phyloP scores from a whole-genome alignment of 1,140 invertebrate genomes.

The Halictus rubicundus region DNA sequence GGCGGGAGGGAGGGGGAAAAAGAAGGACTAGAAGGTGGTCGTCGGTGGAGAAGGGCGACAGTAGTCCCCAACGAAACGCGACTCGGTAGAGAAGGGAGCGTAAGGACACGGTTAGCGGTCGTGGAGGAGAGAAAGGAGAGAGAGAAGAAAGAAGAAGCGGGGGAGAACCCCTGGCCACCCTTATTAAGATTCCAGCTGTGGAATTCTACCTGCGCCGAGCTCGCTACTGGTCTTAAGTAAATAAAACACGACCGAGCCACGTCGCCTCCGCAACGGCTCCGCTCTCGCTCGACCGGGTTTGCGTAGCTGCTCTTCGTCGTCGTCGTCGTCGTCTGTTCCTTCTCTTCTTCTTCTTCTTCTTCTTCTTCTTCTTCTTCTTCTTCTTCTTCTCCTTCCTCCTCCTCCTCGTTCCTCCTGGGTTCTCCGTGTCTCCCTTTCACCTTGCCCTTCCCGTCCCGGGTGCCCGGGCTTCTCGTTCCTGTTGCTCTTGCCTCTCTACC shows the following conservation, averaged over 20 bases:
- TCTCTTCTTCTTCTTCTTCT: background rate
- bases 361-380: too few relatives aligned
- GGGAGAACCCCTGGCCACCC: conserved; percentile 77
- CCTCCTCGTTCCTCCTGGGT: too few relatives aligned
- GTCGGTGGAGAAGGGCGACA: conserved; percentile 8
- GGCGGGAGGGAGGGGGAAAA: background rate
- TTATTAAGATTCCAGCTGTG: conserved; percentile 80
- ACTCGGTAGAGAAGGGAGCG: conserved; percentile 2
- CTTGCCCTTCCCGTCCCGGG: conserved; percentile 11
- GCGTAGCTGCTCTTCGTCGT: conserved; percentile 47
- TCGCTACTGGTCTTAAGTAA: conserved; percentile 80
- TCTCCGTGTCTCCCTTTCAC: background rate
- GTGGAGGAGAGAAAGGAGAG: background rate
- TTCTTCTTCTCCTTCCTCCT: too few relatives aligned
- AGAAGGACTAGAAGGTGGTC: too few relatives aligned
- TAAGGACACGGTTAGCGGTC: background rate
- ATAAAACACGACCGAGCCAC: conserved; percentile 78
- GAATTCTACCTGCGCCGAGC: conserved; percentile 79
- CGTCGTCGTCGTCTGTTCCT: conserved; percentile 16
- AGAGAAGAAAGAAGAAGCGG: conserved; percentile 37
- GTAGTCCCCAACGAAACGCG: conserved; percentile 30
- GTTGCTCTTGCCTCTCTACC: conserved; percentile 39
- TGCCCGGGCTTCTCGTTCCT: conserved; percentile 18
- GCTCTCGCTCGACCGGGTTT: conserved; percentile 44
- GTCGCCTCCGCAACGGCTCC: conserved; percentile 67